Conservation (phyloP, 64 coral and sea anemone genomes). For the Actinia equina region DNA sequence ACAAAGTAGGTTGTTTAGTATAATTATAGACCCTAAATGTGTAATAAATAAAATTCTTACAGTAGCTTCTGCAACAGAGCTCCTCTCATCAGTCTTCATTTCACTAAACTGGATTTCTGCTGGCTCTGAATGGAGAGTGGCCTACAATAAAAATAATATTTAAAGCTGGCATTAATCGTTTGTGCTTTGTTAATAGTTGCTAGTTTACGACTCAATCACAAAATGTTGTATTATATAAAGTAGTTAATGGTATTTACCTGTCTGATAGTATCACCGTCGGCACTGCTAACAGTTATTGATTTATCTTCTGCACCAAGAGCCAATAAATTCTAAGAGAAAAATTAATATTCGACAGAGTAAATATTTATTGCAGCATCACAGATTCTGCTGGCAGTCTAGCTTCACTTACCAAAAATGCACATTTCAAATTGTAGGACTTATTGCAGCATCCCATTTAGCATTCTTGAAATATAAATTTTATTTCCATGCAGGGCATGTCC, state of each 20-base stretch:
- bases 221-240: not conserved
- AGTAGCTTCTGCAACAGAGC: slow-evolving; percentile 84
- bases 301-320: slow-evolving; percentile 97
- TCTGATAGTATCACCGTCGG: slow-evolving; percentile 95
- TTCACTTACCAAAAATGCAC: no score
- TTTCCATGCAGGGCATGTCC: no score
- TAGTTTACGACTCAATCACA: not conserved
- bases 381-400: not conserved
- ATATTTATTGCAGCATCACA: not conserved
- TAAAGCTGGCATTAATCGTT: no score
- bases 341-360: not conserved
- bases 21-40: no score
- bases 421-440: no score
- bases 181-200: not conserved
- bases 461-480: no score
- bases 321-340: slow-evolving; percentile 69
- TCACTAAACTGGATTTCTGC: slow-evolving; percentile 92
- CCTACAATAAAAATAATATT: slow-evolving; percentile 31
- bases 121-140: slow-evolving; percentile 82
- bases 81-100: slow-evolving; percentile 98
- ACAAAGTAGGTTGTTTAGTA: no score
- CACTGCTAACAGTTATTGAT: slow-evolving; percentile 90
- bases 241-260: slow-evolving; percentile 46
- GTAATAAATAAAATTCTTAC: no score
- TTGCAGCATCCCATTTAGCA: no score